Percentiles rank a stretch among this genome's conserved stretches.
Conservation (phyloP, 1,140 invertebrate species). For the Sesamia nonagrioides region DNA sequence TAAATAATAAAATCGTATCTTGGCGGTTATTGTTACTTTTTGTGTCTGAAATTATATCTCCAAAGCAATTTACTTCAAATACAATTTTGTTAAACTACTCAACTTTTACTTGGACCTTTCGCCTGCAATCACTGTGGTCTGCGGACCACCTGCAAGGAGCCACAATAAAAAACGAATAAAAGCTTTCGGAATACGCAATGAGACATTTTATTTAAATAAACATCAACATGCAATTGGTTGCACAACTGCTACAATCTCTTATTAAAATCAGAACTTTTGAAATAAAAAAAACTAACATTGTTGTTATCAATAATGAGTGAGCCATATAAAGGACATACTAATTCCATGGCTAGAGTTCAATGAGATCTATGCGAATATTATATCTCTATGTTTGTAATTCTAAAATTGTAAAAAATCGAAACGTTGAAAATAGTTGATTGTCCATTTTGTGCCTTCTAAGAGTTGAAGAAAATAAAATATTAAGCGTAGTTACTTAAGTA, state of each 20-base stretch:
- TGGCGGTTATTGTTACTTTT: conserved; percentile 3
- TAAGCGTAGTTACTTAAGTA: conserved; percentile 8
- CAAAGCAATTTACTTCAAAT: conserved; percentile 20
- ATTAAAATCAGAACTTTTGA: too few species aligned
- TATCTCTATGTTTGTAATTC: too few species aligned
- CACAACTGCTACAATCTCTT: too few species aligned
- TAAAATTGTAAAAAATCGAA: too few species aligned
- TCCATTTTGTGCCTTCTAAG: too few species aligned
- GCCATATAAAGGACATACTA: too few species aligned
- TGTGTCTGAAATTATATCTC: conserved; percentile 4
- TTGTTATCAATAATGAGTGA: too few species aligned
- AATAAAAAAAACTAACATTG: too few species aligned
- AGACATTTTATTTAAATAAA: conserved; percentile 9
- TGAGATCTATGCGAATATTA: too few species aligned
- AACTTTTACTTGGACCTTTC: conserved; percentile 14
- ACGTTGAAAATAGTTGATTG: too few species aligned
- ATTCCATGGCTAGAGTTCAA: too few species aligned
- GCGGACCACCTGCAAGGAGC: conserved; percentile 32
- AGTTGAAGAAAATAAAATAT: neutral
- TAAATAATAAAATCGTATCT: neutral
- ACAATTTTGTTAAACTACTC: conserved; percentile 24
- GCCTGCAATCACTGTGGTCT: conserved; percentile 20
- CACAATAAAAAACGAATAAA: conserved; percentile 5
- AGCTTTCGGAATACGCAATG: conserved; percentile 6
- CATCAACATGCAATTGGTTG: neutral